These are phyloP conservation scores for Drosophila pandora DNA, from an alignment of 1,140 invertebrate species.

Conservation along the genomic window DNA sequence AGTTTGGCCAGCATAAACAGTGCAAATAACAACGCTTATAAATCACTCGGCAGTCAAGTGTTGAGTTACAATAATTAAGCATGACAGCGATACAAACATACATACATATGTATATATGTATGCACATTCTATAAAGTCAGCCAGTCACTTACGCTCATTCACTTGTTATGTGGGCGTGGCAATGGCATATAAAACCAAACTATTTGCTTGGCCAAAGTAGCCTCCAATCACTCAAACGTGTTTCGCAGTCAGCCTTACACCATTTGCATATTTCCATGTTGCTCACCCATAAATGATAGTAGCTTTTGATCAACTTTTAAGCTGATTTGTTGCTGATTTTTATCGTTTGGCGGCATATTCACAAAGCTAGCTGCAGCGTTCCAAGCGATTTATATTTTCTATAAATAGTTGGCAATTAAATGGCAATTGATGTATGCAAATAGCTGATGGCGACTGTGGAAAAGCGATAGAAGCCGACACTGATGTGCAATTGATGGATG, in stretches of 20 bases:
- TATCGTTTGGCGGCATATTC: constrained; percentile 62
- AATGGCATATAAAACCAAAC: constrained; percentile 44
- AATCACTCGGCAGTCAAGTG: constrained; percentile 67
- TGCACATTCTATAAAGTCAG: constrained; percentile 8
- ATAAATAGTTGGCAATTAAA: constrained; percentile 70
- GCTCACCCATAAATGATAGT: not conserved
- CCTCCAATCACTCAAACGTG: constrained; percentile 35
- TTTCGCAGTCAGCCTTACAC: constrained; percentile 20
- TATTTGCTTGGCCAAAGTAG: constrained; percentile 29
- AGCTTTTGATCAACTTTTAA: constrained; percentile 23
- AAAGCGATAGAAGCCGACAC: not conserved
- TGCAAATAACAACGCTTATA: constrained; percentile 42
- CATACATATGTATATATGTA: not conserved
- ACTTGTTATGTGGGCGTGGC: constrained; percentile 46
- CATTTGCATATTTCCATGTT: constrained; percentile 36
- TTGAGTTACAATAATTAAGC: constrained; percentile 69
- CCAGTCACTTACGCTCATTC: constrained; percentile 39
- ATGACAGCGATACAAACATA: constrained; percentile 34
- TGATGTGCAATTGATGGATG: constrained; percentile 22
- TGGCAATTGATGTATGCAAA: constrained; percentile 47
- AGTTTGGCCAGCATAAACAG: constrained; percentile 27
- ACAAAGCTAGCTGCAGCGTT: constrained; percentile 52
- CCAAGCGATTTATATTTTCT: constrained; percentile 35
- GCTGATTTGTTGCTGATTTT: constrained; percentile 63
- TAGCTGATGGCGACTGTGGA: not conserved